Percentiles rank a stretch among this genome's conserved stretches.
Evolutionary conservation across 2,113 vertebrate genomes (phyloP).

Genomic region (Aplodontia rufa): DNA sequence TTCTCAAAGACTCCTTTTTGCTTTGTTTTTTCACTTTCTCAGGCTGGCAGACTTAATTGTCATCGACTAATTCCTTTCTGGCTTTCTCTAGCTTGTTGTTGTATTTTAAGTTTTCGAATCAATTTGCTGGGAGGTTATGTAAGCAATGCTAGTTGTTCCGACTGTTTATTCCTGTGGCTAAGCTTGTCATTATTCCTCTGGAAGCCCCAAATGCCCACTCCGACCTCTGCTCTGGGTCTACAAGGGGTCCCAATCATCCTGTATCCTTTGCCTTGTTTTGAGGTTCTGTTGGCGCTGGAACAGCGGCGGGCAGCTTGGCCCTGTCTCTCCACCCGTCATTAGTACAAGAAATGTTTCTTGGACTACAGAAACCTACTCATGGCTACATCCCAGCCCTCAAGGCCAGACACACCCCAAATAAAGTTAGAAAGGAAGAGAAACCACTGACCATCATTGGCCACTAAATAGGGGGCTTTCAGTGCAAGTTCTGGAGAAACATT

Average conservation of each 20-base stretch:
- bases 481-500: constrained; percentile 45
- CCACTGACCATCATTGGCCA: constrained; percentile 61
- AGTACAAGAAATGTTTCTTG: constrained; percentile 39
- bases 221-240: neutral
- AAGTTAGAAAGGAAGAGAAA: constrained; percentile 63
- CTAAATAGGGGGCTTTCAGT: neutral
- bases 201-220: neutral
- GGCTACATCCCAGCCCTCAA: constrained; percentile 41
- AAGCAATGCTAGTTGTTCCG: neutral
- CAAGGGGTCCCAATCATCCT: no score
- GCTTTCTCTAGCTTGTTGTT: constrained; percentile 27
- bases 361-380: neutral
- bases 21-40: constrained; percentile 36
- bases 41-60: neutral
- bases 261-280: neutral
- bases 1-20: constrained; percentile 24
- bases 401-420: constrained; percentile 52
- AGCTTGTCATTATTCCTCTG: neutral
- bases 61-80: neutral
- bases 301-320: neutral
- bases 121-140: neutral
- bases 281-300: neutral
- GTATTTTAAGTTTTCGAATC: constrained; percentile 2
- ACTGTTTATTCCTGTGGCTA: neutral
- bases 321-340: neutral